Base-by-base conservation (phyloP, 2,888 invertebrate genomes). In the Dicyrtoma fusca region DNA sequence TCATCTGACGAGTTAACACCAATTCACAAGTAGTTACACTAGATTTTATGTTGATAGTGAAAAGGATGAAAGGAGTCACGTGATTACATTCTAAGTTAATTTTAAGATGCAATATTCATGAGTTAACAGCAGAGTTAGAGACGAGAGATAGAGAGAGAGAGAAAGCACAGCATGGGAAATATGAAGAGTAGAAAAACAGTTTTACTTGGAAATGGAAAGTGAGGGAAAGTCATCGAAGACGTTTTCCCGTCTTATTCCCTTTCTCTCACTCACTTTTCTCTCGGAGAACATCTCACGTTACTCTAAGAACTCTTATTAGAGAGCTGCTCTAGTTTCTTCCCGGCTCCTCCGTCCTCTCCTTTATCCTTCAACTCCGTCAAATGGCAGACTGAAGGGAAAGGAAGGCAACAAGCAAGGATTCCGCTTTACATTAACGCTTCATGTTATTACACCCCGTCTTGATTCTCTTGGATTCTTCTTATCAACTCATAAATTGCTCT, bases 401-500 rank as follows among this genome's bases (percentile, higher is more conserved):
- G 42, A 61, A 34, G 61, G 42, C n/a, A 34, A 61, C 61, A 34
- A 34, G 34, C 4, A 34, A 34, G 34, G 34, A 34, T 3, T 3
- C 19, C n/a, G 34, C 49, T 65, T 53, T n/a, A 26, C 51, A 51
- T 51, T 65, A 65, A 25, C 51, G 49, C 26, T 51, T 25, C 49
- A 26, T 65, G 25, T 51, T 65, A 65, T 55, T 55, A 55, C 4
- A 53, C 65, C 26, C 65, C 25, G 65, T 53, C 17, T 51, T 65
- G 65, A 65, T 49, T 65, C 65, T 51, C 51, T n/a, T 49, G 11
- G 65, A 51, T 51, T 65, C 51, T 34, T 65, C 65, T 61, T 42
- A 51, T 51, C 51, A 49, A 26, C 51, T 65, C 65, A 65, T 65
- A 65, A 65, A 65, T 65, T 65, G 51, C 23, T 55, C 65, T 68